Base-by-base conservation (phyloP, 2,888 invertebrate species). In the Neoaliturus tenellus region DNA sequence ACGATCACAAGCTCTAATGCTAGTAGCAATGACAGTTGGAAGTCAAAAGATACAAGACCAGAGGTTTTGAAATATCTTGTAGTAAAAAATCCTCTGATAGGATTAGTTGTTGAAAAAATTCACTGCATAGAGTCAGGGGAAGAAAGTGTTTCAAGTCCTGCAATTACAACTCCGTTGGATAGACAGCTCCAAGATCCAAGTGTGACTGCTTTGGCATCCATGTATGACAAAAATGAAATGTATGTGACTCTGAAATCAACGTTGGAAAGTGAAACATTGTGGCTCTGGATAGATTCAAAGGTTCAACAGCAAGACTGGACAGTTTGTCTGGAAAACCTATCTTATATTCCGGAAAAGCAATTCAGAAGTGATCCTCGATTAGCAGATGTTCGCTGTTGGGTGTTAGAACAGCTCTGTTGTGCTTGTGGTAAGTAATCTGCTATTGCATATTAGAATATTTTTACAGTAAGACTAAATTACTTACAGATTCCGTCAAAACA, bases 1-100 rank as follows among this genome's bases (percentile, higher is more conserved):
- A n/a, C 14, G 1, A 28, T 25, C 25, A 17, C 44, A 2, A 75
- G 48, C 3, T 28, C 2, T 28, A 41, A 75, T n/a, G 28, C 1
- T 4, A 55, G 25, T 0, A 28, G 6, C 20, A 28, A 82, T n/a
- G 69, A 82, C 20, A 67, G 25, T 23, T 84, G 84, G 84, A 84
- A 81, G 51, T 44, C 41, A 35, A 44, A 51, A 39, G 35, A 82
- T 31, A 78, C 67, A 17, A 48, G 82, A 25, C 62, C 41, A 39
- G 75, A 84, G 41, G 80, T 87, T 41, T 69, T 88, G 4, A 84
- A 86, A 67, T 95, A 95, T 88, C 91, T 95, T 1, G 93, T 94
- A 81, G 91, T 93, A 67, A 92, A 94, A 86, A 95, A 95, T 88
- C 95, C 95, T 94, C 91, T 95, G 0, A 89, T 95, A 62, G 94